Conservation (phyloP, 2,888 invertebrate species). For the Dusona sp. region DNA sequence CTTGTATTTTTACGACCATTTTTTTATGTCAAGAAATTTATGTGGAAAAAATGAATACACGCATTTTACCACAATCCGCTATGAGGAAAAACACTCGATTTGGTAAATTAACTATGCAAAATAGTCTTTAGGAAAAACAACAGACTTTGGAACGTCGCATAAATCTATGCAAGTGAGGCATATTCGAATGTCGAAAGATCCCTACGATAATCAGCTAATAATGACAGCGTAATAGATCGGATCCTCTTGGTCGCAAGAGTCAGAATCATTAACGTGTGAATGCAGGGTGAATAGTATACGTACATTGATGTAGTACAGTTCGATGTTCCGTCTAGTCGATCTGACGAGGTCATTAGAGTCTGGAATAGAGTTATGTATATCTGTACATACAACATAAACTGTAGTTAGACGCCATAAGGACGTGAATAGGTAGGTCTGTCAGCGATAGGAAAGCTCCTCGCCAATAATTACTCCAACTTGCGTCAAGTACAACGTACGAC, state of each 20-base stretch:
- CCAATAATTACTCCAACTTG: constrained; percentile 81
- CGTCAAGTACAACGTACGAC: constrained; percentile 81
- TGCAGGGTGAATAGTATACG: constrained; percentile 4
- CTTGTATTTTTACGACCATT: constrained; percentile 7
- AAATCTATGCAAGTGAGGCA: too few species aligned
- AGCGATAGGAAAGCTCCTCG: constrained; percentile 70
- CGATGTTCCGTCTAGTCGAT: constrained; percentile 15
- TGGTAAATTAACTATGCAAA: neutral
- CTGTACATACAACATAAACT: constrained; percentile 14
- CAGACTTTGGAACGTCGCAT: neutral
- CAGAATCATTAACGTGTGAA: constrained; percentile 8
- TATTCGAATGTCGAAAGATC: neutral
- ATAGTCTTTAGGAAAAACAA: neutral
- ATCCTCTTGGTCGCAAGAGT: constrained; percentile 18
- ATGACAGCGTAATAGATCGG: neutral
- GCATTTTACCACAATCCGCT: neutral
- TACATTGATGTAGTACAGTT: constrained; percentile 8
- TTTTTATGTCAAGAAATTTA: neutral
- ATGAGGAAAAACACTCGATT: neutral
- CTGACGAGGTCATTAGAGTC: constrained; percentile 23
- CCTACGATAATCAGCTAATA: neutral
- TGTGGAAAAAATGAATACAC: neutral
- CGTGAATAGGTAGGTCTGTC: constrained; percentile 6
- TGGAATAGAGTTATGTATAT: neutral
- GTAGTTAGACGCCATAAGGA: constrained; percentile 31